A percentile compares a stretch with the other conserved stretches of the same genome.
Conservation (phyloP, 1,140 invertebrate species). For the Lineus longissimus region DNA sequence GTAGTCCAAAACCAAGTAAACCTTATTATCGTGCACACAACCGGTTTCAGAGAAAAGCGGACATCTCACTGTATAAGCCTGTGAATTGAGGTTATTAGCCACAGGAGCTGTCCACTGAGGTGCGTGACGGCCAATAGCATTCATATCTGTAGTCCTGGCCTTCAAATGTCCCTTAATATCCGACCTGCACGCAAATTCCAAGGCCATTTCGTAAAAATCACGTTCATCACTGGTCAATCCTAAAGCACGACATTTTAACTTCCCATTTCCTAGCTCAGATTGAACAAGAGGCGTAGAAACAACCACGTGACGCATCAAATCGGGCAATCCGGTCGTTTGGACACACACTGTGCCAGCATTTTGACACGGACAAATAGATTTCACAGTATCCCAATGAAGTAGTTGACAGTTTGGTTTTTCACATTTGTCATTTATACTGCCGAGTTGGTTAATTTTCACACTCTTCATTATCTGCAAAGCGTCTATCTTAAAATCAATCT, state of each 20-base stretch:
- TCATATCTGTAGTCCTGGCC: neutral
- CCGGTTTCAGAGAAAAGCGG: slow-evolving; percentile 7
- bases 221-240: neutral
- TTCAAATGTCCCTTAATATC: neutral
- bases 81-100: neutral
- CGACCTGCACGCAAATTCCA: slow-evolving; percentile 1
- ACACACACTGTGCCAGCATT: slow-evolving; percentile 4
- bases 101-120: neutral
- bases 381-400: slow-evolving; percentile 1
- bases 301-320: slow-evolving; percentile 3
- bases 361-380: neutral
- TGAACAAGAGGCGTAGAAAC: slow-evolving; percentile 2
- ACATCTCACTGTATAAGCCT: neutral
- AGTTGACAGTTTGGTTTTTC: neutral
- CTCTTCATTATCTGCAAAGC: neutral
- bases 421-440: slow-evolving; percentile 2
- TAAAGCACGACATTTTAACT: slow-evolving; percentile 6
- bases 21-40: slow-evolving; percentile 5
- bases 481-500: slow-evolving; percentile 4
- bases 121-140: neutral
- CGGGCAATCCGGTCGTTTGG: neutral
- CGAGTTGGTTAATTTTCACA: neutral
- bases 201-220: slow-evolving; percentile 5
- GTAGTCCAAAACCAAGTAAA: slow-evolving; percentile 4
- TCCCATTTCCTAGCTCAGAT: slow-evolving; percentile 4